Evolutionary conservation across 2,888 invertebrate species (phyloP), one percentile per base, ranked within the genome.

Genomic region (Bembecia ichneumoniformis): DNA sequence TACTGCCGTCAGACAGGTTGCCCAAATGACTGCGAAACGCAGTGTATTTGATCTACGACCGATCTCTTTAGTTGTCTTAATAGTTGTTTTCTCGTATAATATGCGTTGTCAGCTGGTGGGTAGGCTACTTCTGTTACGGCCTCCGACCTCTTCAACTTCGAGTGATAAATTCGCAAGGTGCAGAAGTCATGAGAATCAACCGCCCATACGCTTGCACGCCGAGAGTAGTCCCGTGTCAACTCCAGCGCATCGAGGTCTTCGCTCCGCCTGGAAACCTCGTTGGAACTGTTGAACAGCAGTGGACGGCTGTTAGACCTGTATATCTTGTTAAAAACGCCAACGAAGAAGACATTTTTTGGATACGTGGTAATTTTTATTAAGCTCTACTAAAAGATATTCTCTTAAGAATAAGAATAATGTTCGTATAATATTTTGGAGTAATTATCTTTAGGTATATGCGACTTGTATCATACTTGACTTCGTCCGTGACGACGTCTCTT

Each of bases 211-310:
- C 94, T 34, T 96, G 94, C 77, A 91, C 92, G 46, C 88, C 91
- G 28, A 94, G 96, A 60, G 91, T 92, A 52, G 92, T 93, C 60
- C 96, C 96, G 3, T 96, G 96, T 74, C 95, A 94, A 68, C 79
- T 89, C 51, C 88, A 96, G 89, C 81, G 81, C 47, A 82, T 95
- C 77, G 91, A 94, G 62, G 92, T 96, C 0, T 92, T 88, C 49
- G 82, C 93, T 0, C 93, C 93, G 0, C 91, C 92, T 0, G 92
- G 91, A 1, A 87, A 81, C 46, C 69, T 90, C 7, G 84, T 94
- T 28, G 94, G 94, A 9, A 88, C 87, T 0, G 87, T 95, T 5
- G 90, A 92, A 59, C 93, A 94, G 75, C 90, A 92, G 59, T 94
- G 93, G 92, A 90, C 91, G 44, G 74, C 91, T 9, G 86, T 92